Percentiles rank a stretch among this genome's conserved stretches.
These are phyloP conservation scores for Perizoma flavofasciatum DNA, from an alignment of 2,888 invertebrate species.

Conservation along the genomic window DNA sequence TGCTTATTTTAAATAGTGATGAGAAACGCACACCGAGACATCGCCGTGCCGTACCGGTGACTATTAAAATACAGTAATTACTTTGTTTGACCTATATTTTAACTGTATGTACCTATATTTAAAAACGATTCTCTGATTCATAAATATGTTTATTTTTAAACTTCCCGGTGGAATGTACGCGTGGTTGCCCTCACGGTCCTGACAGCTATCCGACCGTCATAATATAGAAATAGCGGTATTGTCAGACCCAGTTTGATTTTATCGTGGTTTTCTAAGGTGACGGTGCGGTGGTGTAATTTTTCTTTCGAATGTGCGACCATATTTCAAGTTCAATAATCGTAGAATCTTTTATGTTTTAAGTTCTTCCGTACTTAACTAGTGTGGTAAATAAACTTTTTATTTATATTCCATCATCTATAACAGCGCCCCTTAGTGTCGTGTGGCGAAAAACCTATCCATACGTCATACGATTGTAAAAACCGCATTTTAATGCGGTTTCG, in stretches of 20 bases:
- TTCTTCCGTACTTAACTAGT: too few species aligned
- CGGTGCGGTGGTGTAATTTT: slow-evolving; percentile 7
- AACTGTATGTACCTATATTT: slow-evolving; percentile 36
- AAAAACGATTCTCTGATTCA: slow-evolving; percentile 30
- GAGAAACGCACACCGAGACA: slow-evolving; percentile 4
- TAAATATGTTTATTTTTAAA: slow-evolving; percentile 30
- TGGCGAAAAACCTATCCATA: too few species aligned
- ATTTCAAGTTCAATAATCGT: too few species aligned
- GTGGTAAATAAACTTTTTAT: too few species aligned
- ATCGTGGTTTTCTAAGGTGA: background rate
- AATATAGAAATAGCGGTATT: slow-evolving; percentile 14
- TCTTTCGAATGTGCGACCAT: background rate
- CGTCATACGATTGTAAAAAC: too few species aligned
- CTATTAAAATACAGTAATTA: slow-evolving; percentile 16
- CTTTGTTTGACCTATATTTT: slow-evolving; percentile 32
- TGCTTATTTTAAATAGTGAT: slow-evolving; percentile 23
- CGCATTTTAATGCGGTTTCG: too few species aligned
- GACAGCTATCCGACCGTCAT: slow-evolving; percentile 21
- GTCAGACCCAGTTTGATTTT: slow-evolving; percentile 1
- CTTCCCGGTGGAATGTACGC: slow-evolving; percentile 34
- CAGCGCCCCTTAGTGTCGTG: too few species aligned
- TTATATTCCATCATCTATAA: too few species aligned
- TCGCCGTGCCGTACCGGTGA: slow-evolving; percentile 23
- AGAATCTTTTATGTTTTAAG: too few species aligned
- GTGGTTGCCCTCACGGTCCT: slow-evolving; percentile 22